A percentile compares a stretch with the other conserved stretches of the same genome.
Conservation (phyloP, 2,888 invertebrate genomes). For the Ophion ellenae region DNA sequence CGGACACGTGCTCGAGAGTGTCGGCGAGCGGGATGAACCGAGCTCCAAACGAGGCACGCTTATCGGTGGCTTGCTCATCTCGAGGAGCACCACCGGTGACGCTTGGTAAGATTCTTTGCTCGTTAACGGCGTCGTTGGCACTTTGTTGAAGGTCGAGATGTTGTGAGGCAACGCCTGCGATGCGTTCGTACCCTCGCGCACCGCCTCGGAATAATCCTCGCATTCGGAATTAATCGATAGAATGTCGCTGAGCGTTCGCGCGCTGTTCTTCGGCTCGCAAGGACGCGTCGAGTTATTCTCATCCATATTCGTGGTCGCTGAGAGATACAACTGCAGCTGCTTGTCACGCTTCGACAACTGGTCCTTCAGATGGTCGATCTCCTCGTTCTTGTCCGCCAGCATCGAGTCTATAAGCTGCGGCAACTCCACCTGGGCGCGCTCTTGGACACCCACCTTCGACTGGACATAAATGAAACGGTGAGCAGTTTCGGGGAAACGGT, state of each 20-base stretch:
- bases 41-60: conserved; percentile 79
- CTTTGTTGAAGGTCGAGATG: conserved; percentile 73
- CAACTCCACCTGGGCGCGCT: conserved; percentile 83
- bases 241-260: conserved; percentile 89
- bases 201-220: conserved; percentile 85
- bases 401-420: conserved; percentile 87
- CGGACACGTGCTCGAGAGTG: conserved; percentile 65
- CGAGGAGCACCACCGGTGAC: conserved; percentile 61
- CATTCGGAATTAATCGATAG: conserved; percentile 89
- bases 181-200: conserved; percentile 74
- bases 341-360: conserved; percentile 86
- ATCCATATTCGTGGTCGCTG: conserved; percentile 87
- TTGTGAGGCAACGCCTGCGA: conserved; percentile 73
- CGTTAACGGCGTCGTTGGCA: conserved; percentile 45
- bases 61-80: conserved; percentile 65
- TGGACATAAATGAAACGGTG: conserved; percentile 54
- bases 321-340: conserved; percentile 85
- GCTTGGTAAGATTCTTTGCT: conserved; percentile 66
- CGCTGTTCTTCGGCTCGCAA: conserved; percentile 86
- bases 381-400: conserved; percentile 89
- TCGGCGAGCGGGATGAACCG: conserved; percentile 71
- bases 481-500: background rate
- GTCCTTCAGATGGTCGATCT: conserved; percentile 87
- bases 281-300: conserved; percentile 84
- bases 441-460: conserved; percentile 77